phyloP scores from a whole-genome alignment of 2,113 vertebrate genomes.

The Clupea harengus region DNA sequence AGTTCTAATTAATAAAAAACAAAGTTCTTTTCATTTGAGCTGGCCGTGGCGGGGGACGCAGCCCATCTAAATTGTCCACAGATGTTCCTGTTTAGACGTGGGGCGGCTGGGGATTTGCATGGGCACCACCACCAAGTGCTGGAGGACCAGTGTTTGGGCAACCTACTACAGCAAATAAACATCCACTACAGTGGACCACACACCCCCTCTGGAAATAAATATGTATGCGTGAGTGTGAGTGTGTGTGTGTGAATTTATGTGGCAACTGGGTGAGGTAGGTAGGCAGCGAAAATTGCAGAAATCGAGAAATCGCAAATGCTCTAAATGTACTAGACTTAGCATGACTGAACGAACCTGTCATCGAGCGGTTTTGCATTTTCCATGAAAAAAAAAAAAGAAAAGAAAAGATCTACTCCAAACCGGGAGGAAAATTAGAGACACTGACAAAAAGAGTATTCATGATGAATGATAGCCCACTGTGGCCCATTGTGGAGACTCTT shows the following conservation, averaged over 20 bases:
- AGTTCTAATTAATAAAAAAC: background rate
- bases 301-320: background rate
- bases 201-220: background rate
- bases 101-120: background rate
- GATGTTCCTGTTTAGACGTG: background rate
- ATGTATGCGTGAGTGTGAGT: background rate
- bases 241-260: background rate
- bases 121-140: background rate
- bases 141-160: background rate
- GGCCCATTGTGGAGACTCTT: too few species aligned
- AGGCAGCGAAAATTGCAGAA: background rate
- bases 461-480: too few species aligned
- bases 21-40: background rate
- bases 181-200: background rate
- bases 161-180: background rate
- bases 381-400: background rate
- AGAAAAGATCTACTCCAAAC: background rate
- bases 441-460: background rate
- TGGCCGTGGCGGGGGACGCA: background rate
- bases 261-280: background rate
- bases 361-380: background rate
- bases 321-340: background rate
- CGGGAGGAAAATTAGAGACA: background rate
- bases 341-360: background rate
- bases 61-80: background rate